These are phyloP conservation scores for Porites rus DNA, from an alignment of 92 coral and sea anemone species.

Conservation along the genomic window DNA sequence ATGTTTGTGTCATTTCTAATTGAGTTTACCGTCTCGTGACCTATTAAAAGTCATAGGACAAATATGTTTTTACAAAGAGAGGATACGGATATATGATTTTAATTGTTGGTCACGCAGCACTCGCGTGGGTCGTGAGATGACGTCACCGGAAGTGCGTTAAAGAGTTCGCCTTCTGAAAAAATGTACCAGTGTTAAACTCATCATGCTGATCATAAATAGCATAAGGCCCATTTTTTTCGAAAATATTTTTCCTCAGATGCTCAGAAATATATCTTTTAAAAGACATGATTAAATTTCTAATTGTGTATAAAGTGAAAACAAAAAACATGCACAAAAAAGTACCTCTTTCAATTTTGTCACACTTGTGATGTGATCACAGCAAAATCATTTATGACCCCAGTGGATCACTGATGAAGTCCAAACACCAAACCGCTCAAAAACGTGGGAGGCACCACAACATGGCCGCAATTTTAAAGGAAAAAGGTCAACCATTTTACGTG, in stretches of 20 bases:
- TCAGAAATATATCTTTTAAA: neutral
- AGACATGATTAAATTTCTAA: neutral
- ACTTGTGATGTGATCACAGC: neutral
- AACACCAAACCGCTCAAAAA: too few species aligned
- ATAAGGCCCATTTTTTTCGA: neutral
- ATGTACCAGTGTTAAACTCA: neutral
- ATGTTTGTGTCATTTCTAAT: neutral
- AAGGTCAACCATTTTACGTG: too few species aligned
- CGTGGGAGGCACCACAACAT: too few species aligned
- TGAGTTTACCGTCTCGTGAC: conserved; percentile 27
- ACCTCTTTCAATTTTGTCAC: neutral
- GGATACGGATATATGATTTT: conserved; percentile 3
- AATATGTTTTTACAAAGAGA: conserved; percentile 27
- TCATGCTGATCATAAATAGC: neutral
- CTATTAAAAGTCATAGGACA: conserved; percentile 22
- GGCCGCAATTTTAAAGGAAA: too few species aligned
- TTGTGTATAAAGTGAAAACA: neutral
- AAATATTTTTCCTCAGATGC: neutral
- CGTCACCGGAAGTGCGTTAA: conserved; percentile 40
- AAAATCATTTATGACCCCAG: neutral
- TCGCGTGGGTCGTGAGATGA: conserved; percentile 19
- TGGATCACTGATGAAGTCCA: neutral
- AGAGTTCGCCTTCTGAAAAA: neutral
- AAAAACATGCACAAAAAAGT: neutral
- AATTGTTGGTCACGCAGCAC: conserved; percentile 38